Base-by-base conservation (phyloP, 1,140 invertebrate genomes). In the Calephelis nemesis region DNA sequence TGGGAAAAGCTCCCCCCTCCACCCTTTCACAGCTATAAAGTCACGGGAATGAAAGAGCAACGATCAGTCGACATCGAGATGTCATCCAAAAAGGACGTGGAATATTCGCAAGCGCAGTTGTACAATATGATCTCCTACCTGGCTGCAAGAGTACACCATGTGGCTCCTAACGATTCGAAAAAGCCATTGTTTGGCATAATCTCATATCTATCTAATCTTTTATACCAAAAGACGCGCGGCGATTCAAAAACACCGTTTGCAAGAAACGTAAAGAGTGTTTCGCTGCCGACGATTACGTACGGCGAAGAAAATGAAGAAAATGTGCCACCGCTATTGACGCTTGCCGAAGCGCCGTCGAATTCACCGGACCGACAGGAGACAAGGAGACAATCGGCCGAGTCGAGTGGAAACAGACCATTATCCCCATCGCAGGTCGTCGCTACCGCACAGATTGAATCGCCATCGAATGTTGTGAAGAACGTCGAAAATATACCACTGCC, bases 171-270 rank as follows among this genome's bases (percentile, higher is more conserved):
- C 49, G 49, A 50, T 50, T 50, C 49, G 49, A 50, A 50, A 50
- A 50, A 50, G 49, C 11, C 49, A 50, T 50, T 50, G 49, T 50
- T 50, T 5, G 13, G n/a, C 15, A 50, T 50, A 8, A 50, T 50
- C 6, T 5, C 49, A 6, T 15, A 50, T 50, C n/a, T 50, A 13
- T 15, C 49, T 12, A 5, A 50, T 15, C 7, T 4, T 50, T 7
- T 50, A 50, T 50, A 50, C 15, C 50, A 54, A 54, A 54, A 54
- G 50, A 54, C 50, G 50, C 15, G 15, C 50, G 15, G 15, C n/a
- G 50, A 54, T 54, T 30, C 8, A 9, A 54, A 19, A 54, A 19
- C 13, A 4, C 8, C 50, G 15, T 30, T 54, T 9, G 15, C 7
- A 19, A 54, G 8, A 19, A 54, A 19, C 15, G 50, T 54, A 15